A percentile compares a stretch with the other conserved stretches of the same genome.
Conservation (phyloP, 1,140 invertebrate species). For the Lordiphosa clarofinis region DNA sequence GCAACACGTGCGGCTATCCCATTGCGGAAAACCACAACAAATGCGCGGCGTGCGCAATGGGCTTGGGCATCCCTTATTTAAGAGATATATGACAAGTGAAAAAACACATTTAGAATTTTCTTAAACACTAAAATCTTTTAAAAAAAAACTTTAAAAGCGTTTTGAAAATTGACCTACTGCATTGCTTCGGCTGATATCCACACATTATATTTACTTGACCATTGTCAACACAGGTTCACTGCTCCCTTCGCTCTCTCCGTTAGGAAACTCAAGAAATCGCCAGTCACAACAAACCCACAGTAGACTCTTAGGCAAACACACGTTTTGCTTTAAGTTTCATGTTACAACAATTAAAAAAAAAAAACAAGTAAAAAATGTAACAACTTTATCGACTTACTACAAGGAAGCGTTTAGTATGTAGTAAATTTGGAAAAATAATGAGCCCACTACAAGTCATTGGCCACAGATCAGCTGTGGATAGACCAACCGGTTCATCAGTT, state of each 20-base stretch:
- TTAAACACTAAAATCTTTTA: too few species aligned
- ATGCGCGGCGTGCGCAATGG: too few species aligned
- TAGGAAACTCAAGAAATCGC: too few species aligned
- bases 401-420: not conserved
- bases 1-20: too few species aligned
- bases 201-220: too few species aligned
- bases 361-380: not conserved
- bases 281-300: not conserved
- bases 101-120: too few species aligned
- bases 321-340: constrained; percentile 10
- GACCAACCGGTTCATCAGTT: constrained; percentile 23
- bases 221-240: constrained; percentile 2
- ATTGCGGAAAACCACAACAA: too few species aligned
- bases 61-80: too few species aligned
- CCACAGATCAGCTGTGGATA: constrained; percentile 36
- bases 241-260: not conserved
- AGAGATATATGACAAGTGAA: too few species aligned
- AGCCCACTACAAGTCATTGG: not conserved
- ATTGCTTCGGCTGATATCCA: too few species aligned
- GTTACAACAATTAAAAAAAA: constrained; percentile 24
- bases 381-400: constrained; percentile 6
- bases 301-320: not conserved
- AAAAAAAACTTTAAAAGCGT: too few species aligned
- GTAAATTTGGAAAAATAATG: constrained; percentile 28
- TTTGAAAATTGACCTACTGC: too few species aligned